Percentiles rank a stretch among this genome's conserved stretches.
These are phyloP conservation scores for Agrotis segetum DNA, from an alignment of 2,888 invertebrate genomes.

Conservation along the genomic window DNA sequence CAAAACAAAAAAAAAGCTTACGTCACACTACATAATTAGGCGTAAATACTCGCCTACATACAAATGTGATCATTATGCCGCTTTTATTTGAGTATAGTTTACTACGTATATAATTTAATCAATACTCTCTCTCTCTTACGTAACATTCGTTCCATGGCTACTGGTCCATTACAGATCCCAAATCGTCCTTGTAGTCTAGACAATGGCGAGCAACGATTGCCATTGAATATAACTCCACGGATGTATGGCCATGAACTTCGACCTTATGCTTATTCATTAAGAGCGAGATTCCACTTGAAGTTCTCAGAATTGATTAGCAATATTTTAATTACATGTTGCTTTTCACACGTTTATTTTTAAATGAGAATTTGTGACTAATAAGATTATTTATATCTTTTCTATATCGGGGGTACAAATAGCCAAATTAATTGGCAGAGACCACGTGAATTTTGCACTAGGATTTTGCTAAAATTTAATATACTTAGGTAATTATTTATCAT, in stretches of 20 bases:
- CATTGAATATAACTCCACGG: not conserved
- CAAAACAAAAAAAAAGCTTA: not conserved
- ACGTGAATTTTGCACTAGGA: not conserved
- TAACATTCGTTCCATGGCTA: not conserved
- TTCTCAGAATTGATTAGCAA: not conserved
- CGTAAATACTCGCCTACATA: not conserved
- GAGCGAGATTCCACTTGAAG: not conserved
- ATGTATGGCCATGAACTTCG: conserved; percentile 1
- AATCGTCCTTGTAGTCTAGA: conserved; percentile 13
- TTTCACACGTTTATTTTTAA: not conserved
- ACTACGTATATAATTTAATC: not conserved
- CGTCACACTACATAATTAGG: not conserved
- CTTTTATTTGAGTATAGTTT: not conserved
- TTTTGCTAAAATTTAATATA: too few species aligned
- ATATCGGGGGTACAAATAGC: too few species aligned
- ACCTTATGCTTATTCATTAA: conserved; percentile 7
- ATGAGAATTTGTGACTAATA: too few species aligned
- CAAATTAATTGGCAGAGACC: not conserved
- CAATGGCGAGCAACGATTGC: not conserved
- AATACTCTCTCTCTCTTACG: too few species aligned
- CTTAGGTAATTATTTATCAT: not conserved
- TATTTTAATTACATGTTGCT: too few species aligned
- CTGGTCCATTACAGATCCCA: not conserved
- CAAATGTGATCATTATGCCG: not conserved
- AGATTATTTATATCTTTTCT: too few species aligned